phyloP scores from a whole-genome alignment of 2,113 vertebrate species.

The Arothron firmamentum region DNA sequence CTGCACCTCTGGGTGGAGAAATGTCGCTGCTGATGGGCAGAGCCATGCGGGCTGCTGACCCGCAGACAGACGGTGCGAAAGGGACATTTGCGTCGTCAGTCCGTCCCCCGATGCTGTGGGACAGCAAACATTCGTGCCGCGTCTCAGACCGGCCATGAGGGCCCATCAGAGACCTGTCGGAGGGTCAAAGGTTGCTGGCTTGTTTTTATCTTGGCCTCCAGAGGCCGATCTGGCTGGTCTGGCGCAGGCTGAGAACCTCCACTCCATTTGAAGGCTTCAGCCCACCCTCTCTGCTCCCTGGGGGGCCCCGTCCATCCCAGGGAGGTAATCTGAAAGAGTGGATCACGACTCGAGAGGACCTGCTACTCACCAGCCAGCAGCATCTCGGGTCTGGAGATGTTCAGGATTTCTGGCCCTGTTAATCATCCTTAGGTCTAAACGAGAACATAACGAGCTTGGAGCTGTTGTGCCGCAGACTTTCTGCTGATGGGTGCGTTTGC shows the following conservation, averaged over 20 bases:
- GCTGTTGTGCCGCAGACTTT: slow-evolving; percentile 44
- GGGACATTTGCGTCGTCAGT: too few species aligned
- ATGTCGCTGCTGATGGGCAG: too few species aligned
- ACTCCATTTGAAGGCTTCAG: slow-evolving; percentile 43
- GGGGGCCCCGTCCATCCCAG: slow-evolving; percentile 19
- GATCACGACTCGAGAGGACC: slow-evolving; percentile 46
- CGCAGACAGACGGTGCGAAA: too few species aligned
- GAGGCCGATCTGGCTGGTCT: background rate
- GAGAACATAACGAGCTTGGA: slow-evolving; percentile 28
- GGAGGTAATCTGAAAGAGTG: slow-evolving; percentile 57
- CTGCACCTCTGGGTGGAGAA: too few species aligned
- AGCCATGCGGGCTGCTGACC: too few species aligned
- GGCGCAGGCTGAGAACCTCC: slow-evolving; percentile 44
- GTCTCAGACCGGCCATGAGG: too few species aligned
- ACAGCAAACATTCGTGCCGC: too few species aligned
- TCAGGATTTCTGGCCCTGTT: slow-evolving; percentile 27
- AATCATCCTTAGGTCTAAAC: slow-evolving; percentile 19
- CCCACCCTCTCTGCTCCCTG: slow-evolving; percentile 17
- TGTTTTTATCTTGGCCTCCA: too few species aligned
- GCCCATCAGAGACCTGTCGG: background rate
- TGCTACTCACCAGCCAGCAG: slow-evolving; percentile 52
- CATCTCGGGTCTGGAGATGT: slow-evolving; percentile 37
- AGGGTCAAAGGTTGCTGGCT: background rate
- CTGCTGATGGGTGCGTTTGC: slow-evolving; percentile 35
- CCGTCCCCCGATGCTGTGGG: too few species aligned